Conservation (phyloP, 2,888 invertebrate species). For the Automeris io region DNA sequence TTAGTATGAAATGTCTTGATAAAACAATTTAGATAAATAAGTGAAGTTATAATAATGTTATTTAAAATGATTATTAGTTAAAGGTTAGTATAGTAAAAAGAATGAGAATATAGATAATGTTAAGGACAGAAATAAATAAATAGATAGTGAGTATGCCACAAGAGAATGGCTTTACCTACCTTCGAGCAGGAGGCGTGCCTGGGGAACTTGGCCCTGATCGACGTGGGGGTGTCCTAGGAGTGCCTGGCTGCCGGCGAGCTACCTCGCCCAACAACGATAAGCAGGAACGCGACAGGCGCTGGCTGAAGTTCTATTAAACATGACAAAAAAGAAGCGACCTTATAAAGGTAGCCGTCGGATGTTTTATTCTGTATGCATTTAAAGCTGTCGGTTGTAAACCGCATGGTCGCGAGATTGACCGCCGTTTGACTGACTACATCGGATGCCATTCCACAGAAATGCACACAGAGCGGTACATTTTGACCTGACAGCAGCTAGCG, state of each 20-base stretch:
- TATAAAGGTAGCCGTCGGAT: background rate
- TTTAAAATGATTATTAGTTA: too few species aligned
- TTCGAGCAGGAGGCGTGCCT: conserved; percentile 41
- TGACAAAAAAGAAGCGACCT: background rate
- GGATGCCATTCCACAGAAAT: too few species aligned
- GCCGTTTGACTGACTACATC: too few species aligned
- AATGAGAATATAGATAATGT: too few species aligned
- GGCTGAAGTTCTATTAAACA: conserved; percentile 64
- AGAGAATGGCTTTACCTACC: conserved; percentile 22
- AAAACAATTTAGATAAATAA: too few species aligned
- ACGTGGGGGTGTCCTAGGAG: conserved; percentile 28
- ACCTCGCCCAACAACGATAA: conserved; percentile 64
- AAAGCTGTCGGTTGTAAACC: background rate
- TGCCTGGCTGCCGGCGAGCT: conserved; percentile 46
- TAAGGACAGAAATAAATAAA: too few species aligned
- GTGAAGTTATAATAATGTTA: too few species aligned
- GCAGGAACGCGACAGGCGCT: conserved; percentile 66
- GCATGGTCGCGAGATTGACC: too few species aligned
- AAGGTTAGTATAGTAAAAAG: too few species aligned
- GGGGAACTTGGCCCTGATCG: conserved; percentile 33
- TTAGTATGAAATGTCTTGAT: too few species aligned
- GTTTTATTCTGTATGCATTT: background rate
- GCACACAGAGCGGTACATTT: too few species aligned
- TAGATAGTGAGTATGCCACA: background rate
- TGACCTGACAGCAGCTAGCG: too few species aligned